phyloP scores from a whole-genome alignment of 2,113 vertebrate species.

The Echinops telfairi region DNA sequence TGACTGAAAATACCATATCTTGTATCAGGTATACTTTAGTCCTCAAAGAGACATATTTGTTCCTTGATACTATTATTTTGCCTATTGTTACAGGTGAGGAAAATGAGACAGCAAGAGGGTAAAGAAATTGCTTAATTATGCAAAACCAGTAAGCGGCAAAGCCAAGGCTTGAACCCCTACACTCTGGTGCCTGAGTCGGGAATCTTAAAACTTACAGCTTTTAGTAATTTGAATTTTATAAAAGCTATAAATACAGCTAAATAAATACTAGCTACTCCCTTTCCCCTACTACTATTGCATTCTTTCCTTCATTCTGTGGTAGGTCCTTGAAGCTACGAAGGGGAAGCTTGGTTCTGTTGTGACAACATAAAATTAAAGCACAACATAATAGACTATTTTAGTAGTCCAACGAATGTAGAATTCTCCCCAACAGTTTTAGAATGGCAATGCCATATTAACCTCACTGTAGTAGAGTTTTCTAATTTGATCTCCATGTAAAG shows the following conservation, averaged over 20 bases:
- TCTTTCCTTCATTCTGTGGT: conserved; percentile 1
- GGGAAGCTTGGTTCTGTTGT: conserved; percentile 23
- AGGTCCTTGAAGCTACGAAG: conserved; percentile 41
- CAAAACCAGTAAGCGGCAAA: no score
- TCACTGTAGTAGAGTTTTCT: conserved; percentile 37
- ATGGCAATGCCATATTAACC: conserved; percentile 28
- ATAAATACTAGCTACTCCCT: neutral
- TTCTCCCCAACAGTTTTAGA: conserved; percentile 7
- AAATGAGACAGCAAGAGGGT: neutral
- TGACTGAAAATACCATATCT: no score
- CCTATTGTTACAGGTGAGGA: neutral
- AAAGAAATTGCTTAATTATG: no score
- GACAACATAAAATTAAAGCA: conserved; percentile 31
- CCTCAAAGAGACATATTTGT: no score
- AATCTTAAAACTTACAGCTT: neutral
- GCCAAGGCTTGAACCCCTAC: no score
- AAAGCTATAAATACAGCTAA: conserved; percentile 40
- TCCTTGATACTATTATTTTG: no score
- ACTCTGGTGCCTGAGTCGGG: no score
- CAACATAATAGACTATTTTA: conserved; percentile 28
- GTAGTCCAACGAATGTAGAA: conserved; percentile 42
- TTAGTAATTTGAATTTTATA: conserved; percentile 9
- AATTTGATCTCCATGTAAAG: conserved; percentile 37
- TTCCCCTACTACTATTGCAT: neutral
- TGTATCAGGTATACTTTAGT: no score